Conservation (phyloP, 2,113 vertebrate species). For the Baryphthengus martii region DNA sequence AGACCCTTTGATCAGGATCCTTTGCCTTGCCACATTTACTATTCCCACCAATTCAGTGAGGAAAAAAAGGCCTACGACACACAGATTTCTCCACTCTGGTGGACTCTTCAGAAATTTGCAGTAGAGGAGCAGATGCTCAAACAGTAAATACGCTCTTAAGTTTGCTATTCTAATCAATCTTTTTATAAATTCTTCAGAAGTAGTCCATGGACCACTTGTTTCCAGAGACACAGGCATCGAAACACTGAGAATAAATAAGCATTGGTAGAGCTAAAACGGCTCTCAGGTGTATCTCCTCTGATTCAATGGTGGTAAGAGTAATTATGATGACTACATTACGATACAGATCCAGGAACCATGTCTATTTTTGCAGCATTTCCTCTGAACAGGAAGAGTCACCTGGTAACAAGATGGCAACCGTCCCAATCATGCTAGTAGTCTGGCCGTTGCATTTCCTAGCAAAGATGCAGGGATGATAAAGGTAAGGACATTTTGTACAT, state of each 20-base stretch:
- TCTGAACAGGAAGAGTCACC: not conserved
- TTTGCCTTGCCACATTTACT: not conserved
- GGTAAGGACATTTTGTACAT: not conserved
- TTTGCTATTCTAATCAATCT: not conserved
- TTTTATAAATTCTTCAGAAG: not conserved
- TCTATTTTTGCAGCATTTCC: not conserved
- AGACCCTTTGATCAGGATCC: not conserved
- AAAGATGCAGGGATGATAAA: not conserved
- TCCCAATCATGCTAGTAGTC: not conserved
- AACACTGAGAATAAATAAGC: not conserved
- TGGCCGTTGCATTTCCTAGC: not conserved
- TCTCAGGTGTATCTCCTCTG: not conserved
- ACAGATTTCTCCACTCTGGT: accelerated
- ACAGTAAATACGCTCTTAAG: not conserved
- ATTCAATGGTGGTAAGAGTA: not conserved
- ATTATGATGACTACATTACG: not conserved
- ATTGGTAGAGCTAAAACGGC: not conserved
- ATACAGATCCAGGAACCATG: not conserved
- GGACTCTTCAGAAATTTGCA: not conserved
- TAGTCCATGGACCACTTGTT: not conserved
- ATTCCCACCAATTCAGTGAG: not conserved
- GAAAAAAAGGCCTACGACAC: not conserved
- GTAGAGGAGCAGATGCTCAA: not conserved
- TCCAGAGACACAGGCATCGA: not conserved
- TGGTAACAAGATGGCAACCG: not conserved